Evolutionary conservation across 2,797 vertebrate species (phyloP).

Genomic region (Heteromormyrus szaboi): DNA sequence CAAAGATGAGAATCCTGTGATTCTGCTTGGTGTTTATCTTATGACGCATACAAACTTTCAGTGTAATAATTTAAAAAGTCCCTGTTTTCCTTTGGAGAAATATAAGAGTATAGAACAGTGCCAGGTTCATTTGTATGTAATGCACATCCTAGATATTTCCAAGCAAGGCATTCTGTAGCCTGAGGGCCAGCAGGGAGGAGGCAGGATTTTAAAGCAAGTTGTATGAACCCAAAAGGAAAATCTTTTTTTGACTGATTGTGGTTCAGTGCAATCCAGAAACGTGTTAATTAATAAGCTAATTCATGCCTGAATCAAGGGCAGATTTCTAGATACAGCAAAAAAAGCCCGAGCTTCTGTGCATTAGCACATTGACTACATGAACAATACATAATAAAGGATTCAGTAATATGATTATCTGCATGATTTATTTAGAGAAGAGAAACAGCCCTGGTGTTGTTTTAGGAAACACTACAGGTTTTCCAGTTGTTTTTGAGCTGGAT

Average conservation of each 20-base stretch:
- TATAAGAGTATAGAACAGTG: neutral
- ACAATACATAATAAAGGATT: neutral
- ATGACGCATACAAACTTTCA: constrained; percentile 18
- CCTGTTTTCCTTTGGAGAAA: neutral
- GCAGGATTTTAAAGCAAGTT: neutral
- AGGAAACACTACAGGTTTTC: neutral
- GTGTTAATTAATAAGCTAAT: neutral
- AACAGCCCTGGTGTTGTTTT: neutral
- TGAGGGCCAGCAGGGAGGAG: neutral
- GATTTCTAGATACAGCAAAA: neutral
- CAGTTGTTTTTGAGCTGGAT: neutral
- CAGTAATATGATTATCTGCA: neutral
- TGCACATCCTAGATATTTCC: neutral
- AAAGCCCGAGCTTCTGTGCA: neutral
- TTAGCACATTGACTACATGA: neutral
- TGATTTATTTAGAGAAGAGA: neutral
- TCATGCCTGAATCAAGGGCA: neutral
- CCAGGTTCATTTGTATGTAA: neutral
- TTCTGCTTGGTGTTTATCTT: constrained; percentile 32
- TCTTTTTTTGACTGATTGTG: neutral
- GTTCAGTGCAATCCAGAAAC: neutral
- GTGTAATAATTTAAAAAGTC: neutral
- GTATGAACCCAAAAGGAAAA: neutral
- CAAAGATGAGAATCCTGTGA: constrained; percentile 1
- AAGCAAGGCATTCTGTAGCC: neutral